These are phyloP conservation scores for Eupithecia pulchellata DNA, from an alignment of 2,888 invertebrate genomes.

Conservation along the genomic window DNA sequence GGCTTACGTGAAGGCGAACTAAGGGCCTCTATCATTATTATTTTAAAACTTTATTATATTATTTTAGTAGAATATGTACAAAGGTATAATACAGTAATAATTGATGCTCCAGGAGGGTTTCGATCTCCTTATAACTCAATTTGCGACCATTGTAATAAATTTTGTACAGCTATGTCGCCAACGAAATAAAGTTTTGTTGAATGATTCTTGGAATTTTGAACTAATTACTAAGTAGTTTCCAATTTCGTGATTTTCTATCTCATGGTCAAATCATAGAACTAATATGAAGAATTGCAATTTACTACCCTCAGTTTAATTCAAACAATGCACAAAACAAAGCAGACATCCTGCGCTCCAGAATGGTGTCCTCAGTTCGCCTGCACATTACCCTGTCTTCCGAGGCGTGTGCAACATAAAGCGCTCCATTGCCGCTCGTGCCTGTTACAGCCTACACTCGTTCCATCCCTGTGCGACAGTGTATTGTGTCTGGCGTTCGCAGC, in stretches of 20 bases:
- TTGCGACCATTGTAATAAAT: no score
- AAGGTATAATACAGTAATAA: no score
- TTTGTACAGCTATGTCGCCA: no score
- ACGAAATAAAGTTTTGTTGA: no score
- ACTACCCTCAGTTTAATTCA: neutral
- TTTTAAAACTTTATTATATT: no score
- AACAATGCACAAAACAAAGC: neutral
- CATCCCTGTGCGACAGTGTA: slow-evolving; percentile 21
- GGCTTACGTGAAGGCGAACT: neutral
- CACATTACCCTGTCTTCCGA: neutral
- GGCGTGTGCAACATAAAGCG: neutral
- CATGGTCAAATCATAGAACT: neutral
- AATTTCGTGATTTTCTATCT: neutral
- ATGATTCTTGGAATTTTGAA: no score
- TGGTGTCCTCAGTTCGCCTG: neutral
- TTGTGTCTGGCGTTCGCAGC: slow-evolving; percentile 34
- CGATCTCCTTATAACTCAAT: no score
- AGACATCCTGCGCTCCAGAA: neutral
- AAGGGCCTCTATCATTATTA: neutral
- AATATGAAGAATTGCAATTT: neutral
- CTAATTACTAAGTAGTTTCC: no score
- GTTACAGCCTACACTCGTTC: neutral
- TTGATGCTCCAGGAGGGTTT: no score
- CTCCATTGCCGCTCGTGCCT: neutral
- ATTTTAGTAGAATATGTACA: no score